Percentiles rank a stretch among this genome's conserved stretches.
Evolutionary conservation across 2,888 invertebrate species (phyloP).

Genomic region (Tridacna gigas): DNA sequence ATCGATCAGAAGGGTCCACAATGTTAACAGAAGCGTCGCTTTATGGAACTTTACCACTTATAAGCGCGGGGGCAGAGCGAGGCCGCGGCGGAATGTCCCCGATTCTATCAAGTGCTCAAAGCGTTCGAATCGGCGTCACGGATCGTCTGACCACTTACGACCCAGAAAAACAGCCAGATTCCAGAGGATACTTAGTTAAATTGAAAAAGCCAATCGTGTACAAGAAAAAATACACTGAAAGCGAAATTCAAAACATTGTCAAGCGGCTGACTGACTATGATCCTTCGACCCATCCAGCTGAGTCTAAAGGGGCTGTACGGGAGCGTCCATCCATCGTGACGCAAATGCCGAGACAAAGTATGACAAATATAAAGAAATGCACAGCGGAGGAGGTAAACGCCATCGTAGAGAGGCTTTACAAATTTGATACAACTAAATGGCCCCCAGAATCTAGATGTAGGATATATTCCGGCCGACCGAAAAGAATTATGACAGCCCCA

Average conservation of each 20-base stretch:
- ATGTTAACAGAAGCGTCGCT: constrained; percentile 61
- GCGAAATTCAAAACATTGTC: constrained; percentile 68
- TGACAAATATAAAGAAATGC: constrained; percentile 68
- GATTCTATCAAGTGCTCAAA: constrained; percentile 59
- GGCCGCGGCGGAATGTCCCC: constrained; percentile 43
- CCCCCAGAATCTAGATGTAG: constrained; percentile 61
- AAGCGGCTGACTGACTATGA: constrained; percentile 68
- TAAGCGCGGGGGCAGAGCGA: constrained; percentile 32
- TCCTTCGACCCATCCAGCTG: constrained; percentile 62
- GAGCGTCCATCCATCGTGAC: constrained; percentile 60
- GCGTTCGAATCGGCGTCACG: constrained; percentile 43
- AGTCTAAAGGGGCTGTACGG: constrained; percentile 56
- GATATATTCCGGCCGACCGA: constrained; percentile 54
- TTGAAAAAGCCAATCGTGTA: constrained; percentile 69
- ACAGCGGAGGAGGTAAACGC: constrained; percentile 71
- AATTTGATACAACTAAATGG: constrained; percentile 61
- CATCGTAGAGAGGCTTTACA: constrained; percentile 71
- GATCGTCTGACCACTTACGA: constrained; percentile 64
- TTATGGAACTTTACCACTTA: constrained; percentile 43
- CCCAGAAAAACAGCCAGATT: constrained; percentile 70
- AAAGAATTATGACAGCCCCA: constrained; percentile 44
- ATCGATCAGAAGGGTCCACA: constrained; percentile 57
- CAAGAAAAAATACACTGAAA: constrained; percentile 70
- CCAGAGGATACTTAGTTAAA: constrained; percentile 67
- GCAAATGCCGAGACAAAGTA: constrained; percentile 66